Base-by-base conservation (phyloP, 2,888 invertebrate species). In the Nemoura dubitans region DNA sequence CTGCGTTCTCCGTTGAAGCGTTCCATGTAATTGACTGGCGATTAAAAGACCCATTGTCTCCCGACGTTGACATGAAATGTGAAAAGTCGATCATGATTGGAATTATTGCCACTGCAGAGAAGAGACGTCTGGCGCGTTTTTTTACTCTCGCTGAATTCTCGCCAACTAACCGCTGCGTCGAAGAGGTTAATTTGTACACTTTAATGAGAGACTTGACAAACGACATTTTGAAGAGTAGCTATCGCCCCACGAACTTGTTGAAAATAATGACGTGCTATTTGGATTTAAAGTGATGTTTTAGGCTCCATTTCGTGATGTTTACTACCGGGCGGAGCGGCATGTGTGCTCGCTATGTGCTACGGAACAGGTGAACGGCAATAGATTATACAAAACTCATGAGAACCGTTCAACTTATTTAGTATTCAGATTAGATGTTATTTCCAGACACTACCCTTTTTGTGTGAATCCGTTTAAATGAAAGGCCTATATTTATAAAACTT, bases 121-220 rank as follows among this genome's bases (percentile, higher is more conserved):
- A 36, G 36, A 36, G 36, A 59, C 59, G 21, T 1, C 16, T 21
- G 59, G 21, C 21, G 59, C 59, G 59, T 59, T 59, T 59, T 59
- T 59, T 59, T 10, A 10, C 59, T 21, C 21, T 21, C 59, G 59
- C 59, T 59, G 59, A 59, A 59, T 7, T 21, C 59, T 59, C 59
- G 59, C 59, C 59, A 59, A 59, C 10, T 59, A 59, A 59, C 59
- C 14, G 21, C 21, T 16, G 81, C n/a, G 81, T 81, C 27, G 30
- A 81, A 59, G 84, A 59, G 84, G 84, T 84, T 84, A 84, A 84
- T 84, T 84, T 84, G 84, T 84, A 84, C 43, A 83, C 28, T 27
- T 59, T 84, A 84, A 84, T 76, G 84, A 84, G 84, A n/a, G 59
- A 76, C 76, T 76, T 84, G 84, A 84, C 84, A 84, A 84, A 84